A percentile compares a stretch with the other conserved stretches of the same genome.
Evolutionary conservation across 2,797 vertebrate genomes (phyloP).

Genomic region (Hyperoplus lanceolatus): DNA sequence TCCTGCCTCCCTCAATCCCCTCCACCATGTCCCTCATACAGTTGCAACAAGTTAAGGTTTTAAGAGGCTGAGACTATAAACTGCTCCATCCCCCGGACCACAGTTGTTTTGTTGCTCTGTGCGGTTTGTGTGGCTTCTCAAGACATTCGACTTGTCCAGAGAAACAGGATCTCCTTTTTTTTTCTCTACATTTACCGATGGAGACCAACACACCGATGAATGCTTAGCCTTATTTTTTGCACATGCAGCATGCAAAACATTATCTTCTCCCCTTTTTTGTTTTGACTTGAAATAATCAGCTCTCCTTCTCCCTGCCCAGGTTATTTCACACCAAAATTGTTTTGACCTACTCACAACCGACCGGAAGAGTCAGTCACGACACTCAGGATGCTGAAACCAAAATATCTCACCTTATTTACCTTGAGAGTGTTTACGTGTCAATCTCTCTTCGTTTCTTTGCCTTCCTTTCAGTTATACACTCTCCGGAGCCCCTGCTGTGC

Average conservation of each 20-base stretch:
- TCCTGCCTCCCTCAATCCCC: slow-evolving; percentile 54
- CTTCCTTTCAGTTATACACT: slow-evolving; percentile 58
- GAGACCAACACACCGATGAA: slow-evolving; percentile 51
- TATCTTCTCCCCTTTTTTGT: slow-evolving; percentile 38
- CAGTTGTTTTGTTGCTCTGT: slow-evolving; percentile 82
- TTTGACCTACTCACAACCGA: slow-evolving; percentile 63
- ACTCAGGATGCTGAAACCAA: slow-evolving; percentile 65
- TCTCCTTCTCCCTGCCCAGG: slow-evolving; percentile 24
- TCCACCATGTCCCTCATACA: slow-evolving; percentile 72
- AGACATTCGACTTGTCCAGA: slow-evolving; percentile 57
- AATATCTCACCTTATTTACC: slow-evolving; percentile 75
- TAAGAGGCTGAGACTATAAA: slow-evolving; percentile 82
- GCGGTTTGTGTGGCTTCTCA: slow-evolving; percentile 69
- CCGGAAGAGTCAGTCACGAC: slow-evolving; percentile 61
- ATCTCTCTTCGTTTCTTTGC: slow-evolving; percentile 55
- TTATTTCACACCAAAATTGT: slow-evolving; percentile 57
- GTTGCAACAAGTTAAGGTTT: slow-evolving; percentile 82
- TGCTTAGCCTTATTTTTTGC: slow-evolving; percentile 8
- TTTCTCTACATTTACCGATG: slow-evolving; percentile 33
- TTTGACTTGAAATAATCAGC: slow-evolving; percentile 50
- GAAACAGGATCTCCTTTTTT: slow-evolving; percentile 51
- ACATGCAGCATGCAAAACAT: slow-evolving; percentile 19
- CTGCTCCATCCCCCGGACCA: slow-evolving; percentile 75
- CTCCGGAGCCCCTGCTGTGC: slow-evolving; percentile 62
- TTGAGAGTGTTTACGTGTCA: slow-evolving; percentile 63